A percentile compares a stretch with the other conserved stretches of the same genome.
phyloP scores from a whole-genome alignment of 2,797 vertebrate species.

The Thamnophis elegans region DNA sequence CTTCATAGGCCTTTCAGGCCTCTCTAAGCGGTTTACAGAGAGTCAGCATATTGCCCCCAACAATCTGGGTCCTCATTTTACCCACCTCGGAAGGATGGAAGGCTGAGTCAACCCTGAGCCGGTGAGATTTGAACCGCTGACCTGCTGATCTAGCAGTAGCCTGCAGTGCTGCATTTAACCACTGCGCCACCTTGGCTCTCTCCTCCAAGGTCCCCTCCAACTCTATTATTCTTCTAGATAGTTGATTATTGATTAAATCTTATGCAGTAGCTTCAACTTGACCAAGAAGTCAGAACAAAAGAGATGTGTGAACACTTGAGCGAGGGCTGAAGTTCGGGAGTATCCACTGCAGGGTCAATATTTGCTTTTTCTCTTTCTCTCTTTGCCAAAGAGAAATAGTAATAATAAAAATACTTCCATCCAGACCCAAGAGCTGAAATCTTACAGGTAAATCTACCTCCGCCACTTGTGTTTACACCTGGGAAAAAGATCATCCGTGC shows the following conservation, averaged over 20 bases:
- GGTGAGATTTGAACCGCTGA: no score
- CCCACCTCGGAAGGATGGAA: no score
- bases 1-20: no score
- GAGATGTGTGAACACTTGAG: background rate
- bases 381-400: background rate
- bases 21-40: no score
- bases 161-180: no score
- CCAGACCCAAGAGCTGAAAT: background rate
- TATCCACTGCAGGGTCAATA: background rate
- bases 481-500: background rate
- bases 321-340: background rate
- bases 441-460: background rate
- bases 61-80: no score
- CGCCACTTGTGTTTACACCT: background rate
- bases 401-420: background rate
- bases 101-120: no score
- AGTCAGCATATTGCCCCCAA: no score
- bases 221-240: background rate
- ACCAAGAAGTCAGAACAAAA: background rate
- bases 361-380: background rate
- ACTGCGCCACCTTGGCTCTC: no score
- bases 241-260: background rate
- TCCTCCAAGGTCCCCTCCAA: no score
- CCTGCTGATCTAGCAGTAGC: no score
- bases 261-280: background rate